Percentiles rank a stretch among this genome's conserved stretches.
phyloP scores from a whole-genome alignment of 2,113 vertebrate species.

The Petaurus breviceps region DNA sequence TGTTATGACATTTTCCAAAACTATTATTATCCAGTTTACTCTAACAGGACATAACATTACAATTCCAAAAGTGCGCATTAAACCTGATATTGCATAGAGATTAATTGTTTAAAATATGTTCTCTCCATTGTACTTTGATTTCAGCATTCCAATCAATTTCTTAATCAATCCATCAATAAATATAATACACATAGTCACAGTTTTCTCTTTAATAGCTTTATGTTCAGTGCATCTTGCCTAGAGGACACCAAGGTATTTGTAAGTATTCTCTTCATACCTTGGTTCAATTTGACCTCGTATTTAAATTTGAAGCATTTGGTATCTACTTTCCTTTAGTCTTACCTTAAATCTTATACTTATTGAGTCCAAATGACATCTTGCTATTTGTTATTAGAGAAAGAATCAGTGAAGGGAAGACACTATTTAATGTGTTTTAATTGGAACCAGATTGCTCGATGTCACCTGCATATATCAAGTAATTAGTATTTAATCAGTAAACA shows the following conservation, averaged over 20 bases:
- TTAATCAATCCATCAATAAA: background rate
- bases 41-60: background rate
- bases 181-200: background rate
- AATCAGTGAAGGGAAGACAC: background rate
- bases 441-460: background rate
- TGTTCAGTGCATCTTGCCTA: background rate
- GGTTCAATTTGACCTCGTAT: background rate
- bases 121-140: background rate
- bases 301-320: background rate
- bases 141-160: background rate
- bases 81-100: background rate
- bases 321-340: background rate
- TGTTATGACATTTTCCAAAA: background rate
- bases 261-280: background rate
- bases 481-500: background rate
- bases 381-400: background rate
- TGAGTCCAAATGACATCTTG: background rate
- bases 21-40: background rate
- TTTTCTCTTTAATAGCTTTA: background rate
- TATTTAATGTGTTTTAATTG: background rate
- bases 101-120: background rate
- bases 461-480: background rate
- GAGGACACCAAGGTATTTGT: background rate
- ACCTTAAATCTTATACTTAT: background rate
- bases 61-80: background rate